These are phyloP conservation scores for Xenopus petersii DNA, from an alignment of 2,797 vertebrate genomes.

Conservation along the genomic window DNA sequence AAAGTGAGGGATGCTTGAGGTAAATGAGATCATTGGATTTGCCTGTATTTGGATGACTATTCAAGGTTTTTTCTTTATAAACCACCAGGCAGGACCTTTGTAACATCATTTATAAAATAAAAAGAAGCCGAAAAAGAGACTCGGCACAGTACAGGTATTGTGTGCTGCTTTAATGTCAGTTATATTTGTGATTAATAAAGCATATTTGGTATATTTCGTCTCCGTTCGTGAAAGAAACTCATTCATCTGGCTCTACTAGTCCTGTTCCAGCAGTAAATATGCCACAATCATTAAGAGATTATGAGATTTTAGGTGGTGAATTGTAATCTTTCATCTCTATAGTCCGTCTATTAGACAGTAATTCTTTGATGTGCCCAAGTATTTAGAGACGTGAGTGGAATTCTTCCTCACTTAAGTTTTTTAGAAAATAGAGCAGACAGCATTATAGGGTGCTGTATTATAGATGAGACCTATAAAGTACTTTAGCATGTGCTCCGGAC, in stretches of 20 bases:
- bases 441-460: neutral
- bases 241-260: neutral
- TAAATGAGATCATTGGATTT: no score
- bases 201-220: constrained; percentile 4
- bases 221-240: neutral
- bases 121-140: neutral
- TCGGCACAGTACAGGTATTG: neutral
- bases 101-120: no score
- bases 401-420: no score
- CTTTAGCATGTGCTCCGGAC: no score
- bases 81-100: no score
- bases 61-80: no score
- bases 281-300: constrained; percentile 3
- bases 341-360: neutral
- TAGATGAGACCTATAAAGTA: neutral
- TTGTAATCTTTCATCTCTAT: neutral
- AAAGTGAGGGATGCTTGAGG: no score
- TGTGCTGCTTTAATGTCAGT: neutral
- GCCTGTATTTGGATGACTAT: no score
- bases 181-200: constrained; percentile 4
- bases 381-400: neutral
- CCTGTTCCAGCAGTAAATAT: neutral
- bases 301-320: neutral
- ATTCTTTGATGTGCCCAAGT: neutral
- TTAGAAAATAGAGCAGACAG: neutral